phyloP scores from a whole-genome alignment of 2,888 invertebrate species.

The Rhamnusium bicolor region DNA sequence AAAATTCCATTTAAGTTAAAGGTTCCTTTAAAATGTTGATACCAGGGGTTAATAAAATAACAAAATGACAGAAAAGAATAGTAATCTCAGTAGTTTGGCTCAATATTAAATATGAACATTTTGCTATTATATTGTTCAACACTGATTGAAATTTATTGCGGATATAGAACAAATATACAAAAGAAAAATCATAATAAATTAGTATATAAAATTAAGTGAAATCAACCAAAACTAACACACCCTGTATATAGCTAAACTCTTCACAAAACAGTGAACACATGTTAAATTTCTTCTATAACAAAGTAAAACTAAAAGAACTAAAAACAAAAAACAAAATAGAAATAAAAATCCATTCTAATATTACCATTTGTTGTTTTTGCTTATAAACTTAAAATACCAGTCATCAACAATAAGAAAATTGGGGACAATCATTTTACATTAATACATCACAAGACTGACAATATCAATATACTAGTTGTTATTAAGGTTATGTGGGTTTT shows the following conservation, averaged over 20 bases:
- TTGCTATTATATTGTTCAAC: too few species aligned
- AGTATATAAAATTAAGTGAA: neutral
- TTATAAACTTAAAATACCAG: conserved; percentile 63
- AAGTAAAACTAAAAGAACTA: conserved; percentile 11
- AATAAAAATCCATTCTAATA: conserved; percentile 25
- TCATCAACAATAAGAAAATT: conserved; percentile 61
- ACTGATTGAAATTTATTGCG: too few species aligned
- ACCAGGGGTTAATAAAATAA: too few species aligned
- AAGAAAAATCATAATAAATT: neutral
- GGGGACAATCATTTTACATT: conserved; percentile 58
- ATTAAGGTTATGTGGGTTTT: conserved; percentile 33
- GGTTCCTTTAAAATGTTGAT: too few species aligned
- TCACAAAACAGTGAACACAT: conserved; percentile 21
- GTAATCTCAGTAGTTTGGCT: too few species aligned
- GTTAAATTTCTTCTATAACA: conserved; percentile 2
- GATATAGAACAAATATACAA: too few species aligned
- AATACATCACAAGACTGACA: conserved; percentile 38
- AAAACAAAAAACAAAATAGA: conserved; percentile 18
- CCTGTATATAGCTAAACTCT: conserved; percentile 26
- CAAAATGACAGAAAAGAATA: too few species aligned
- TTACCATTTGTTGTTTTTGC: conserved; percentile 43
- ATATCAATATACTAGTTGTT: conserved; percentile 8
- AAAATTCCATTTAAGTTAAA: too few species aligned
- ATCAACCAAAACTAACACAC: neutral
- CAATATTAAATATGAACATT: too few species aligned